Evolutionary conservation across 1,140 invertebrate species (phyloP).

Genomic region (Araneus ventricosus): DNA sequence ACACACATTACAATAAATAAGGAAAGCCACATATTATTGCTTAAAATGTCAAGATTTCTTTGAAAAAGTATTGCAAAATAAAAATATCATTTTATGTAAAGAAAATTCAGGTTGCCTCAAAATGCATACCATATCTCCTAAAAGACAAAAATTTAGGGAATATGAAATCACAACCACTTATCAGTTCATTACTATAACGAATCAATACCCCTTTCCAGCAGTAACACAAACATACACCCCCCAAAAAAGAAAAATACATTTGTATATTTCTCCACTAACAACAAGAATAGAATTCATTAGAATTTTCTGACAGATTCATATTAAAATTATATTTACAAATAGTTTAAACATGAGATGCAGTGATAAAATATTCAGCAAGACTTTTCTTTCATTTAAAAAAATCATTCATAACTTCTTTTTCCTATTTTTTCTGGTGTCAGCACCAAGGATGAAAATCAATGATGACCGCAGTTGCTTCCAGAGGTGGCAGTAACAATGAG

Average conservation of each 20-base stretch:
- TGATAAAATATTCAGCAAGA: constrained; percentile 33
- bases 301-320: constrained; percentile 13
- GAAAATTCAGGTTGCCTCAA: background rate
- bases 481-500: constrained; percentile 65
- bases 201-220: background rate
- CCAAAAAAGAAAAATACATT: background rate
- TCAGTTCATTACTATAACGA: background rate
- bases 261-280: background rate
- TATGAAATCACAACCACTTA: constrained; percentile 13
- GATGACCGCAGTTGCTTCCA: constrained; percentile 42
- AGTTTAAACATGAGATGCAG: constrained; percentile 19
- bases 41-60: background rate
- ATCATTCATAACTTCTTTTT: constrained; percentile 23
- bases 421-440: background rate
- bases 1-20: constrained; percentile 33
- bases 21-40: constrained; percentile 35
- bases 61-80: background rate
- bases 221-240: background rate
- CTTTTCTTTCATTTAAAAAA: constrained; percentile 25
- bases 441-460: constrained; percentile 31
- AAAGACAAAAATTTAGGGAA: background rate
- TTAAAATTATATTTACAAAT: constrained; percentile 70
- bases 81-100: background rate
- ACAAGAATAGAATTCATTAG: background rate
- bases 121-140: background rate